phyloP scores from a whole-genome alignment of 2,113 vertebrate species.

The Miniopterus natalensis region DNA sequence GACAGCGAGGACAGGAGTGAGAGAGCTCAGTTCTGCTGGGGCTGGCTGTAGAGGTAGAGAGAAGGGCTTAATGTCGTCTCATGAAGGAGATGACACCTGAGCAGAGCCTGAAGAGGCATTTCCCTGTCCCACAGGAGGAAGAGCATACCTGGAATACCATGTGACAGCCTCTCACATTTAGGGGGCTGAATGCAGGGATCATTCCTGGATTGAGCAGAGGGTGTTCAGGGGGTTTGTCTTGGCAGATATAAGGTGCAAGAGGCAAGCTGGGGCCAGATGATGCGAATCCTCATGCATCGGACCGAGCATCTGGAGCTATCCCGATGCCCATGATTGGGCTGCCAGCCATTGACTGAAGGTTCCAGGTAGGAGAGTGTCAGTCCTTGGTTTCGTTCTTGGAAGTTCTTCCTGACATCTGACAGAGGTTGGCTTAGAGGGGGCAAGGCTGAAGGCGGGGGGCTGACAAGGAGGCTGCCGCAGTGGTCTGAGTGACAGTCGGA shows the following conservation, averaged over 20 bases:
- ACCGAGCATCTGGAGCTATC: not conserved
- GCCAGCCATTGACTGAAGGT: not conserved
- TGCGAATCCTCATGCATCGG: not conserved
- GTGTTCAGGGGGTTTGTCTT: not conserved
- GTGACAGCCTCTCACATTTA: not conserved
- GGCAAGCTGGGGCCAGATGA: not conserved
- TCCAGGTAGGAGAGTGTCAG: not conserved
- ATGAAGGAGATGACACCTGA: not conserved
- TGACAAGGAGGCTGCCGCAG: fast-evolving
- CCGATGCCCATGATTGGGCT: not conserved
- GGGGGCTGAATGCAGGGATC: not conserved
- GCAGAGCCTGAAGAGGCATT: not conserved
- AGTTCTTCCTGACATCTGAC: not conserved
- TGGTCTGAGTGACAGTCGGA: not conserved
- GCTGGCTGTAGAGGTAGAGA: not conserved
- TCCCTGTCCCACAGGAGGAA: not conserved
- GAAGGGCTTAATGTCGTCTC: not conserved
- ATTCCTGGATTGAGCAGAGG: not conserved
- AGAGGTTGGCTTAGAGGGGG: not conserved
- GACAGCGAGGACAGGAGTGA: not conserved
- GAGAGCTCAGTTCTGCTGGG: not conserved
- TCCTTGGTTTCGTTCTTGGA: not conserved
- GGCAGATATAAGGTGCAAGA: not conserved
- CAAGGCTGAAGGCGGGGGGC: not conserved
- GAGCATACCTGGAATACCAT: not conserved